Base-by-base conservation (phyloP, 2,113 vertebrate genomes). In the Alexandromys fortis region DNA sequence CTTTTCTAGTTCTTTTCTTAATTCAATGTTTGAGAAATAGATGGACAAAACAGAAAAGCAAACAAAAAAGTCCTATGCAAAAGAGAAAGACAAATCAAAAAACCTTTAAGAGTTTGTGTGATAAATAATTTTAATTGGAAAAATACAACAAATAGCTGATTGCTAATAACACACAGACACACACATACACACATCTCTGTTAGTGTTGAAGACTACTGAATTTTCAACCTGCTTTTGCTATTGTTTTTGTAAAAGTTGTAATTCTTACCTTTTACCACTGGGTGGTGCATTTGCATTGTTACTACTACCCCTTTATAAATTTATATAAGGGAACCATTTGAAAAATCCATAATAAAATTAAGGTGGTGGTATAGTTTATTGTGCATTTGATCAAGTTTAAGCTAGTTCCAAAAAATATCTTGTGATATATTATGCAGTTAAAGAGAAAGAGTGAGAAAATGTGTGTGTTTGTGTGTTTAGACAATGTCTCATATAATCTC, bases 271-370 rank as follows among this genome's bases (percentile, higher is more conserved):
- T 89, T 86, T 83, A 68, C 97, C 97, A 97, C 97, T 97, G 55
- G 97, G 30, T 95, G 97, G 97, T 96, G 97, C 89, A 22, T 95
- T 96, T 97, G 82, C 22, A 89, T 89, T 97, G 67, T 87, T 94
- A 81, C 21, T 92, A 8, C 21, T 91, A 96, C 83, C 63, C 22
- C 65, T 90, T 90, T 93, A 30, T 76, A 82, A 94, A 75, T 81
- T 89, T 83, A 42, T 28, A 26, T 90, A 85, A 73, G 26, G 49
- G n/a, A 82, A 93, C 35, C 19, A 70, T 96, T 95, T 86, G 33
- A 24, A 86, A 97, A 97, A 63, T 58, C 78, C 22, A 91, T 38
- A 83, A 47, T 94, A 42, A 88, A 96, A 73, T 93, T 92, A 90
- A 65, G 16, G n/a, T 88, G 86, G 2, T 87, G n/a, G 8, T 91